These are phyloP conservation scores for Drosophila diplacantha DNA, from an alignment of 2,888 invertebrate genomes.

Conservation along the genomic window DNA sequence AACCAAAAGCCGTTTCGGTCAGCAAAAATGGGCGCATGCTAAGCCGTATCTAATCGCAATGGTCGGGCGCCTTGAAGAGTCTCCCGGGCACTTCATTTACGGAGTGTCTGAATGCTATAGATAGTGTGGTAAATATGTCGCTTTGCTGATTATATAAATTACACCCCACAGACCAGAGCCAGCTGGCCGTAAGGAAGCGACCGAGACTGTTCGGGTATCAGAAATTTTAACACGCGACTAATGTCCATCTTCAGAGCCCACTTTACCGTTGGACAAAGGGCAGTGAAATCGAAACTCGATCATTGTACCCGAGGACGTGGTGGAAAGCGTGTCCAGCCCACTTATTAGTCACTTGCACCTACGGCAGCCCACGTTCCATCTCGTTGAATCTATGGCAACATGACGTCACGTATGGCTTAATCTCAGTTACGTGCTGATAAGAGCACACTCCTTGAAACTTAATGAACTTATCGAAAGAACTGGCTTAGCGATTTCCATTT, in stretches of 20 bases:
- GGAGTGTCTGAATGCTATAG: constrained; percentile 25
- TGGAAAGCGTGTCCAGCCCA: not conserved
- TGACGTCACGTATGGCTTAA: constrained; percentile 42
- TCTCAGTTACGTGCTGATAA: constrained; percentile 41
- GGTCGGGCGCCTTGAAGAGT: constrained; percentile 43
- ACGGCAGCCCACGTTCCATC: constrained; percentile 3
- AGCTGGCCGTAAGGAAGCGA: not conserved
- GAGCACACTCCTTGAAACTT: constrained; percentile 19
- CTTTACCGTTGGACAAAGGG: constrained; percentile 15
- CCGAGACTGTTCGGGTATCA: not conserved
- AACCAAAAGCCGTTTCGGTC: constrained; percentile 14
- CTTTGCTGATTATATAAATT: constrained; percentile 22
- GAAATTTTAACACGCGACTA: constrained; percentile 25
- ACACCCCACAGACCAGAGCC: not conserved
- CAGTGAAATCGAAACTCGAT: constrained; percentile 16
- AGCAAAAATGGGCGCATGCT: constrained; percentile 43
- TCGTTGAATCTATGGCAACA: constrained; percentile 3
- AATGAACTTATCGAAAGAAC: constrained; percentile 22
- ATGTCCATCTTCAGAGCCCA: constrained; percentile 16
- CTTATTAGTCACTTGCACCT: constrained; percentile 4
- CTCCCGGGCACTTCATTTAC: constrained; percentile 24
- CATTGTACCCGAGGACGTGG: constrained; percentile 11
- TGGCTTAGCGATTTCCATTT: constrained; percentile 20
- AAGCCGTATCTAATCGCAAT: constrained; percentile 53
- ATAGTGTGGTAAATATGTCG: constrained; percentile 27